Conservation (phyloP, 2,113 vertebrate species). For the Neopipo cinnamomea region DNA sequence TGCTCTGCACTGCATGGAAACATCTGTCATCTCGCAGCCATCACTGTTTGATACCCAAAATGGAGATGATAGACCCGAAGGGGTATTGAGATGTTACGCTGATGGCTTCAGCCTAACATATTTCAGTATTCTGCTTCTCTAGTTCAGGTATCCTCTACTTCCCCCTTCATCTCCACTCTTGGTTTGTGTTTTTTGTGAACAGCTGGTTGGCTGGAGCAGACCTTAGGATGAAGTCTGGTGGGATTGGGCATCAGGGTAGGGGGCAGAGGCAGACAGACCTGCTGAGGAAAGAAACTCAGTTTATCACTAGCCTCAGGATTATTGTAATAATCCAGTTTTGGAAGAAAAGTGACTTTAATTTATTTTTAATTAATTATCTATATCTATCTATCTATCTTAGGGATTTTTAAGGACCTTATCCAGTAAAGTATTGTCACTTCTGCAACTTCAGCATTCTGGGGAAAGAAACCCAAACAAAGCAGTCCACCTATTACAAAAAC, state of each 20-base stretch:
- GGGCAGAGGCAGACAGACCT: background rate
- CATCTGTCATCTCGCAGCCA: background rate
- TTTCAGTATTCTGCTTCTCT: background rate
- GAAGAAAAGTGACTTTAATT: background rate
- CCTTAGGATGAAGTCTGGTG: background rate
- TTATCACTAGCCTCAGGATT: background rate
- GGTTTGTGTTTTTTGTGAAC: background rate
- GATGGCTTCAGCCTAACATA: background rate
- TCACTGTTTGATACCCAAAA: background rate
- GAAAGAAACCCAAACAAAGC: background rate
- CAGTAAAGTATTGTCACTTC: background rate
- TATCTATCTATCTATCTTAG: too few relatives aligned
- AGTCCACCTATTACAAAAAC: background rate
- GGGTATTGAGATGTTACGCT: background rate
- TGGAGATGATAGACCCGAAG: background rate
- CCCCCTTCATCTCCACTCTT: accelerated
- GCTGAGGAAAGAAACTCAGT: background rate
- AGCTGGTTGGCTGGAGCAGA: background rate
- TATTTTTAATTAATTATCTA: background rate
- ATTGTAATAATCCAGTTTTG: background rate
- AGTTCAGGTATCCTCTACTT: background rate
- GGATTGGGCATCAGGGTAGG: background rate
- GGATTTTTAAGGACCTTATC: background rate
- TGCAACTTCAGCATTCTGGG: background rate
- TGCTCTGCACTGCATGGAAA: background rate